These are phyloP conservation scores for Hypanus sabinus DNA, from an alignment of 2,113 vertebrate genomes.

Conservation along the genomic window DNA sequence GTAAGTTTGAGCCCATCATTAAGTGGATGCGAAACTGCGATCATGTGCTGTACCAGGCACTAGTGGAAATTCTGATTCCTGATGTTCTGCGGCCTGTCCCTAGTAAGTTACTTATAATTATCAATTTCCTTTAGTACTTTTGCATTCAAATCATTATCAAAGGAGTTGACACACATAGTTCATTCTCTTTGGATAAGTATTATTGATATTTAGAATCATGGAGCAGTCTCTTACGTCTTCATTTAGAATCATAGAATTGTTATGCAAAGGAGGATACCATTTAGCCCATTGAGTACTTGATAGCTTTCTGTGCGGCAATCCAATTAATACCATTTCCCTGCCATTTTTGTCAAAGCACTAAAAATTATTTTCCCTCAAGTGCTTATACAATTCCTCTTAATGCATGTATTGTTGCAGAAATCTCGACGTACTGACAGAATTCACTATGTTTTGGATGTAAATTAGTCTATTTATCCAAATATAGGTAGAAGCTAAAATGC, in stretches of 20 bases:
- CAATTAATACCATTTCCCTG: not conserved
- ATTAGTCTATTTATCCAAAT: too few species aligned
- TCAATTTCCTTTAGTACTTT: not conserved
- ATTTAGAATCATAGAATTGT: too few species aligned
- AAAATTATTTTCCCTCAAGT: not conserved
- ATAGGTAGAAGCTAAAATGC: too few species aligned
- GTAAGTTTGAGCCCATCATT: constrained; percentile 79
- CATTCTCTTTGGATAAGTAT: not conserved
- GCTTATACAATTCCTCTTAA: not conserved
- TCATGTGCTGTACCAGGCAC: constrained; percentile 91
- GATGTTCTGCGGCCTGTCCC: constrained; percentile 91
- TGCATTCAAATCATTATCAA: not conserved
- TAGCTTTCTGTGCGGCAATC: not conserved
- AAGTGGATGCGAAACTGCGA: constrained; percentile 95
- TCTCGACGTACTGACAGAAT: too few species aligned
- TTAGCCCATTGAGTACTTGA: not conserved
- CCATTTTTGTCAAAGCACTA: not conserved
- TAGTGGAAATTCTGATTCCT: constrained; percentile 93
- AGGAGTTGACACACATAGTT: not conserved
- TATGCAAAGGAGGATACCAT: not conserved
- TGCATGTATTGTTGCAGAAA: not conserved
- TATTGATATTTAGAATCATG: not conserved
- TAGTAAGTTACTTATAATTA: constrained; percentile 62
- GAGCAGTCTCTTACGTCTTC: too few species aligned
- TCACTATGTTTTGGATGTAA: too few species aligned